These are phyloP conservation scores for Equus przewalskii DNA, from an alignment of 2,113 vertebrate species.

Conservation along the genomic window DNA sequence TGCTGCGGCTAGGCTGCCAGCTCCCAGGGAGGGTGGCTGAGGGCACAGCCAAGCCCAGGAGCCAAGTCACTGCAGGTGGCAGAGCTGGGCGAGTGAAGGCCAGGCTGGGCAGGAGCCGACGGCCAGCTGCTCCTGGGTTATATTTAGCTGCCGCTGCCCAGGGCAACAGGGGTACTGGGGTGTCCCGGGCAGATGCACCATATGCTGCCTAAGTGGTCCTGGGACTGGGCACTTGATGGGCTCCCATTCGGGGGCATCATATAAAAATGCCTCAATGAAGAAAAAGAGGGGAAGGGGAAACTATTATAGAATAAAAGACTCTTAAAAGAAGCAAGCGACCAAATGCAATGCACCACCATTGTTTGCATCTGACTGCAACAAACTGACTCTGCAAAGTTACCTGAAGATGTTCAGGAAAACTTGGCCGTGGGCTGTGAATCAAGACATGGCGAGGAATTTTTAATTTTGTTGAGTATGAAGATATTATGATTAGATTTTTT, in stretches of 20 bases:
- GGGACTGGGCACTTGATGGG: not conserved
- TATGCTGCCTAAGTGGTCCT: conserved; percentile 16
- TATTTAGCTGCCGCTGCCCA: not conserved
- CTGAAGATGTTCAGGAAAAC: not conserved
- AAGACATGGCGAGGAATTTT: conserved; percentile 45
- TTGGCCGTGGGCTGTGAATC: not conserved
- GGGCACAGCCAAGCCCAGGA: not conserved
- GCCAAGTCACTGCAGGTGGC: conserved; percentile 25
- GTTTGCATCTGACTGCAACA: not conserved
- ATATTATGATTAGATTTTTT: conserved; percentile 23
- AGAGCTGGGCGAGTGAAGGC: not conserved
- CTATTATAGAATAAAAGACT: not conserved
- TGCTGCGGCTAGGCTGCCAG: not conserved
- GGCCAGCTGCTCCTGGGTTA: conserved; percentile 57
- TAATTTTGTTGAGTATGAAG: conserved; percentile 25
- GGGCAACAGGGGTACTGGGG: not conserved
- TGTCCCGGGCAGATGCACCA: conserved; percentile 13
- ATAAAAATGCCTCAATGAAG: conserved; percentile 42
- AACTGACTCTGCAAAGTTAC: not conserved
- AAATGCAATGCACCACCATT: fast-evolving
- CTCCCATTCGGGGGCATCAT: not conserved
- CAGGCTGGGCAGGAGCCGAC: not conserved
- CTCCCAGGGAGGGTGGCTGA: not conserved
- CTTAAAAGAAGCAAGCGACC: not conserved
- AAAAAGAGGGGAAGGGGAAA: not conserved